Conservation (phyloP, 2,797 vertebrate genomes). For the Morus bassanus region DNA sequence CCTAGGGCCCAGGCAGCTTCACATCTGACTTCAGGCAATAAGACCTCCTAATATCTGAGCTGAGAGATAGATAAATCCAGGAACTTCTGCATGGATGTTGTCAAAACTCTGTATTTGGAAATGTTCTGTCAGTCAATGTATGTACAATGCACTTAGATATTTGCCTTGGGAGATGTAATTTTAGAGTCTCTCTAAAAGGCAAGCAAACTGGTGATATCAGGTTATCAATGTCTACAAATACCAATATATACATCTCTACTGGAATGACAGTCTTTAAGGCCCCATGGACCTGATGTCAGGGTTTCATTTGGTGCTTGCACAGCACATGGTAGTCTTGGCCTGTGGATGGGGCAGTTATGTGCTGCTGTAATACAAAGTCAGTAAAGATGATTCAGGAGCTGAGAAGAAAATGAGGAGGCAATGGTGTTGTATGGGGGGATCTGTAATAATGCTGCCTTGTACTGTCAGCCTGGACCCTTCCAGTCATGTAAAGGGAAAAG, state of each 20-base stretch:
- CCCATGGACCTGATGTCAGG: not conserved
- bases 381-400: not conserved
- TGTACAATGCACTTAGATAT: not conserved
- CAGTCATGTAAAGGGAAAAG: not conserved
- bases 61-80: not conserved
- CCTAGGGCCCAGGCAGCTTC: not conserved
- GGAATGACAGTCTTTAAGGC: not conserved
- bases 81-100: not conserved
- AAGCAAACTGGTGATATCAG: not conserved
- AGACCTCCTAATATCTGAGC: not conserved
- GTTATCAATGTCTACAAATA: not conserved
- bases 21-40: not conserved
- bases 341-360: not conserved
- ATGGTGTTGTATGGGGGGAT: not conserved
- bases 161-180: not conserved
- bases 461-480: not conserved
- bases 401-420: not conserved
- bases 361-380: not conserved
- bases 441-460: not conserved
- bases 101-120: not conserved
- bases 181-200: not conserved
- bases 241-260: not conserved
- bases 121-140: not conserved
- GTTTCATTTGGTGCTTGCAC: not conserved
- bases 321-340: not conserved